Evolutionary conservation across 2,888 invertebrate genomes (phyloP).

Genomic region (Pristionchus maxplancki): DNA sequence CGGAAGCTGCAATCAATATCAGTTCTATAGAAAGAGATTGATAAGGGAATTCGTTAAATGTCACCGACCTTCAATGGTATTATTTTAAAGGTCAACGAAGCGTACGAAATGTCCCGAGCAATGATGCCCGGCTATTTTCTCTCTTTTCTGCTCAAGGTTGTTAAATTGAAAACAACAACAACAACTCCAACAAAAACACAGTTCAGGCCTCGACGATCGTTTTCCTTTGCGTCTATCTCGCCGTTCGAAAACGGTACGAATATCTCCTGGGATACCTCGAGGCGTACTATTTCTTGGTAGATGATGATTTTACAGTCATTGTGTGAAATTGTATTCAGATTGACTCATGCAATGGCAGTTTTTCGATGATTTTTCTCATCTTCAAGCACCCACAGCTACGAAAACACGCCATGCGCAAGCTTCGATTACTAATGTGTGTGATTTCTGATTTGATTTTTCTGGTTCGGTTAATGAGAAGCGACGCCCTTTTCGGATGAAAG

Average conservation of each 20-base stretch:
- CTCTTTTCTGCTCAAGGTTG: not conserved
- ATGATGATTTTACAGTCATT: no score
- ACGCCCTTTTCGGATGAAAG: no score
- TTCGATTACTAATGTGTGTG: not conserved
- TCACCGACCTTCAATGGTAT: no score
- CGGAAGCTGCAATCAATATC: no score
- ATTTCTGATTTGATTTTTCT: not conserved
- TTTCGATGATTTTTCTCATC: not conserved
- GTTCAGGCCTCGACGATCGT: not conserved
- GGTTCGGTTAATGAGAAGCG: not conserved
- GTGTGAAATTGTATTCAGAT: not conserved
- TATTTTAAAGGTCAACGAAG: not conserved
- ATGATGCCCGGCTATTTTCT: not conserved
- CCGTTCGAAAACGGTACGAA: not conserved
- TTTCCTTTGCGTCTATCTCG: not conserved
- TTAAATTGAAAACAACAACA: not conserved
- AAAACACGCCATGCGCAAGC: not conserved
- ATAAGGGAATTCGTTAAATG: not conserved
- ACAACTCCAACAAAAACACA: not conserved
- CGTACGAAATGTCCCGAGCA: not conserved
- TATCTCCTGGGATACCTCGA: not conserved
- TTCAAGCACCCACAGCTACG: not conserved
- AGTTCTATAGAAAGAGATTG: no score
- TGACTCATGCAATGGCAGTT: not conserved
- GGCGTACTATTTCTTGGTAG: not conserved